phyloP scores from a whole-genome alignment of 2,888 invertebrate species.

The Mimachlamys varia region DNA sequence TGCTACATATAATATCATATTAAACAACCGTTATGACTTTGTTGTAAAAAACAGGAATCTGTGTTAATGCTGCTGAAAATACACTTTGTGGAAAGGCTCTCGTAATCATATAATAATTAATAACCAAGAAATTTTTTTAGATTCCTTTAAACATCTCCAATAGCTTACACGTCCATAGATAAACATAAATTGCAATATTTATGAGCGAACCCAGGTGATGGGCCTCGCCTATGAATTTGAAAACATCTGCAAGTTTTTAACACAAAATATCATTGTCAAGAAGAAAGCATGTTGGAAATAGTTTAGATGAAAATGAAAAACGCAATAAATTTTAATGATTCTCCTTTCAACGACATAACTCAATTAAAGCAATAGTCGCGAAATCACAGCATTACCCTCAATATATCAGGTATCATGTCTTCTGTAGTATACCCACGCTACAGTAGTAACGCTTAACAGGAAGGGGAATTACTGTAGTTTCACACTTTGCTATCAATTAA shows the following conservation, averaged over 20 bases:
- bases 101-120: neutral
- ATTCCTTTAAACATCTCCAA: neutral
- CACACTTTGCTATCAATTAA: slow-evolving; percentile 33
- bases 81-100: neutral
- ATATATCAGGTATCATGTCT: neutral
- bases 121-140: neutral
- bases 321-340: neutral
- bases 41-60: too few species aligned
- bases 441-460: neutral
- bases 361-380: neutral
- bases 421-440: neutral
- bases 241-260: slow-evolving; percentile 15
- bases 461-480: slow-evolving; percentile 23
- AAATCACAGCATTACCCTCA: neutral
- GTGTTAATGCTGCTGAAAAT: too few species aligned
- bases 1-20: too few species aligned
- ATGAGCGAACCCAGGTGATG: neutral
- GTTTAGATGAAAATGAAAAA: slow-evolving; percentile 16
- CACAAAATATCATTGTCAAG: neutral
- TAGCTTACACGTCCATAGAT: neutral
- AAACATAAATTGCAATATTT: slow-evolving; percentile 1
- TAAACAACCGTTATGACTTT: too few species aligned
- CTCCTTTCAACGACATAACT: neutral
- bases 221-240: neutral
- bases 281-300: neutral